phyloP scores from a whole-genome alignment of 2,113 vertebrate genomes.

The Syngnathoides biaculeatus region DNA sequence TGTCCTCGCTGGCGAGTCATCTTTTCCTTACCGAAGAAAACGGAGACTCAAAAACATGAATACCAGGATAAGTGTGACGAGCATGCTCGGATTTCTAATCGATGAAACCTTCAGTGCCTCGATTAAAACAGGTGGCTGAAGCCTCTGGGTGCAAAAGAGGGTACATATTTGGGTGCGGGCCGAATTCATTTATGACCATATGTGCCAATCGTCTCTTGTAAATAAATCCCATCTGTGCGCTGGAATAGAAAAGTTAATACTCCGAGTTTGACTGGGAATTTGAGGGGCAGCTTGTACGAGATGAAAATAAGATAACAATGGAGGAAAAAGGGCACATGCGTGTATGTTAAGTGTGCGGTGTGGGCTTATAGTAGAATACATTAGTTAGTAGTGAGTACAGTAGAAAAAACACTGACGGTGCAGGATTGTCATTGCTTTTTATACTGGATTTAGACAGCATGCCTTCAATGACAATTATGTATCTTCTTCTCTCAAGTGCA shows the following conservation, averaged over 20 bases:
- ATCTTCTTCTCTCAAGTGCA: background rate
- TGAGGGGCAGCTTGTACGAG: background rate
- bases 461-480: background rate
- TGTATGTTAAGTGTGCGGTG: background rate
- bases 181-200: constrained; percentile 2
- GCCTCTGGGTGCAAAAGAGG: background rate
- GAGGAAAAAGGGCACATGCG: background rate
- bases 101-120: background rate
- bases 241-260: background rate
- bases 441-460: background rate
- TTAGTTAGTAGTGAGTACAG: too few relatives aligned
- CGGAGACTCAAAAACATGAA: background rate
- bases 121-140: constrained; percentile 5
- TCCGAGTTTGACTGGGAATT: background rate
- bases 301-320: background rate
- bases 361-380: too few relatives aligned
- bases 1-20: background rate
- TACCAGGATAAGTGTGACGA: background rate
- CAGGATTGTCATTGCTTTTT: too few relatives aligned
- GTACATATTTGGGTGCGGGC: background rate
- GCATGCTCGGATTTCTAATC: background rate
- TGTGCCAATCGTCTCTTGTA: constrained; percentile 3
- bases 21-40: background rate
- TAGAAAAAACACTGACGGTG: too few relatives aligned
- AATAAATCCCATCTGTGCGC: constrained; percentile 1